Evolutionary conservation across 2,888 invertebrate genomes (phyloP), one percentile per base, ranked within the genome.

Genomic region (Sesia bembeciformis): DNA sequence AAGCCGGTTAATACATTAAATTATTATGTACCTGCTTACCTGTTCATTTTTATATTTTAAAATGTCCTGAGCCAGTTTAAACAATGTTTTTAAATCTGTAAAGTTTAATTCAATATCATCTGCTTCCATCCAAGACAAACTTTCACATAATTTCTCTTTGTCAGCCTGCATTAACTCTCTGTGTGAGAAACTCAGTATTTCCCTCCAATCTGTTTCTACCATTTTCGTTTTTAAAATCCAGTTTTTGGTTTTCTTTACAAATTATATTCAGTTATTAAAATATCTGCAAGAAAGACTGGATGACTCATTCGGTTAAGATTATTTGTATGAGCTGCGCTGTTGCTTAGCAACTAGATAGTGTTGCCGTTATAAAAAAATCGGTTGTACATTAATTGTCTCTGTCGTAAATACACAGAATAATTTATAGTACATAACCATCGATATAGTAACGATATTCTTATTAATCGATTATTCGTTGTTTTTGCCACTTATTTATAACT

Each of bases 1-100:
- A 7, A 4, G 39, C 23, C 23, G 23, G 23, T 23, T 23, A 23
- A 23, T 2, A 23, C 23, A 23, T 23, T 23, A 23, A 23, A 23
- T 23, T 2, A 23, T 23, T 23, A 23, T 38, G 23, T 0, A 49
- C n/a, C 0, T 41, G 59, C 60, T 65, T 83, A 93, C 93, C 90
- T 94, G 93, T 78, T 93, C 93, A 58, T 90, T 92, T 82, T 93
- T 94, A 62, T 91, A 91, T 67, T 92, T 93, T 52, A 94, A 71
- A 64, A 93, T 90, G 78, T 93, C 93, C 72, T 93, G 93, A n/a
- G 92, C 84, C 3, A 93, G 74, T 68, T 90, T 86, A 66, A 93
- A 90, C 39, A 93, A 74, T 4, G 83, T 82, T 70, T 91, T 89
- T 53, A 92, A 81, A 68, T 92, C 91, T 39, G 90, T 78, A 58